phyloP scores from a whole-genome alignment of 2,888 invertebrate genomes.

The Theristus sp. region DNA sequence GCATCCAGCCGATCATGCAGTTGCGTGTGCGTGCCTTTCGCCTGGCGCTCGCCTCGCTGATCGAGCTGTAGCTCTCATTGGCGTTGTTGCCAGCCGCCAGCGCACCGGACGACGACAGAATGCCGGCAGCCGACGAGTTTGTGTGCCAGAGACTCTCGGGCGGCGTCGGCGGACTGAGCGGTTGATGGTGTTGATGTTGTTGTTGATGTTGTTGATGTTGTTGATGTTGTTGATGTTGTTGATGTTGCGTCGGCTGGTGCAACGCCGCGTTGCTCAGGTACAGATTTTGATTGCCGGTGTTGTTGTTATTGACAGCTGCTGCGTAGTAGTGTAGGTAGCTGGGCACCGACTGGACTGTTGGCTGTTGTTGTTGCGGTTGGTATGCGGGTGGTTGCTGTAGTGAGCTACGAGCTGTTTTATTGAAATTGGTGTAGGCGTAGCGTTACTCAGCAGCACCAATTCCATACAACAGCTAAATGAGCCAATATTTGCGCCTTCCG shows the following conservation, averaged over 20 bases:
- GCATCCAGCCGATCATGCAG: conserved; percentile 2
- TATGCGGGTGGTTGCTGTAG: too few relatives aligned
- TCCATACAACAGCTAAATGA: too few relatives aligned
- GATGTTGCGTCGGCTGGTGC: background rate
- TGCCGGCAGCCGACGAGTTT: background rate
- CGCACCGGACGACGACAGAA: too few relatives aligned
- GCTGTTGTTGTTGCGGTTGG: too few relatives aligned
- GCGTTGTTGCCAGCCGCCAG: too few relatives aligned
- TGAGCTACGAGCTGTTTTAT: too few relatives aligned
- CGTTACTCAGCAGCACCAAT: too few relatives aligned
- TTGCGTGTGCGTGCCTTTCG: background rate
- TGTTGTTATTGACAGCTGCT: too few relatives aligned
- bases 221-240: background rate
- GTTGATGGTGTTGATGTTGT: background rate
- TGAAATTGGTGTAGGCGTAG: too few relatives aligned
- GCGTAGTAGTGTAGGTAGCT: background rate
- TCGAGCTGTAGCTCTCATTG: background rate
- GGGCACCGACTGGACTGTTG: too few relatives aligned
- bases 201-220: background rate
- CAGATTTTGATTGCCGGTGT: too few relatives aligned
- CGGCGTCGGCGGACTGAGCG: background rate
- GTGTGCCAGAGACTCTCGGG: background rate
- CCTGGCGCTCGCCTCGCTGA: background rate
- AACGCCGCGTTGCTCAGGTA: background rate
- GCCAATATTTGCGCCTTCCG: too few relatives aligned